Percentiles rank a stretch among this genome's conserved stretches.
Evolutionary conservation across 2,797 vertebrate genomes (phyloP).

Genomic region (Varecia variegata): DNA sequence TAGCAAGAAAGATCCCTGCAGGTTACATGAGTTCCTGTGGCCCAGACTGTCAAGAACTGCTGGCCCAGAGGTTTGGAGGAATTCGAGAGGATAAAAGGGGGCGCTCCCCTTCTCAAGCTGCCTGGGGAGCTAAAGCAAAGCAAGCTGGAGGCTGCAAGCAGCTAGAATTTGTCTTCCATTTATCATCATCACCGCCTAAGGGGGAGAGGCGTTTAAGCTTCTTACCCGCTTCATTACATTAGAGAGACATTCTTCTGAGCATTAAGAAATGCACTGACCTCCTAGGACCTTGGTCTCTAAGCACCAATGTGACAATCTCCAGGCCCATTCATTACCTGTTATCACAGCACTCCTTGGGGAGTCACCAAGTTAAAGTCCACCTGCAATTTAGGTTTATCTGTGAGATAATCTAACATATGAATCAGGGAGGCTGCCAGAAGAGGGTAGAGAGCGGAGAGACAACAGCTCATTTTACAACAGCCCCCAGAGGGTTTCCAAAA

Average conservation of each 20-base stretch:
- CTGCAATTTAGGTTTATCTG: not conserved
- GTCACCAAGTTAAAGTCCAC: conserved; percentile 39
- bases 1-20: not conserved
- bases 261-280: not conserved
- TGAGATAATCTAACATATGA: not conserved
- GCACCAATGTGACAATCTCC: not conserved
- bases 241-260: not conserved
- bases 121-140: not conserved
- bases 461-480: not conserved
- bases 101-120: not conserved
- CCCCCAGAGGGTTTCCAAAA: not conserved
- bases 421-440: not conserved
- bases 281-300: not conserved
- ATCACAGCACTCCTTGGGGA: not conserved
- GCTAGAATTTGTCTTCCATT: not conserved
- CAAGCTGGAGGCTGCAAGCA: not conserved
- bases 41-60: not conserved
- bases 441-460: not conserved
- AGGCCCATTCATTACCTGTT: not conserved
- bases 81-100: not conserved
- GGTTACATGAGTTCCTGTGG: not conserved
- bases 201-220: not conserved
- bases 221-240: not conserved
- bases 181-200: not conserved
- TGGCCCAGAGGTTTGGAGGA: not conserved